phyloP scores from a whole-genome alignment of 1,140 invertebrate species.

The Zophobas atratus region DNA sequence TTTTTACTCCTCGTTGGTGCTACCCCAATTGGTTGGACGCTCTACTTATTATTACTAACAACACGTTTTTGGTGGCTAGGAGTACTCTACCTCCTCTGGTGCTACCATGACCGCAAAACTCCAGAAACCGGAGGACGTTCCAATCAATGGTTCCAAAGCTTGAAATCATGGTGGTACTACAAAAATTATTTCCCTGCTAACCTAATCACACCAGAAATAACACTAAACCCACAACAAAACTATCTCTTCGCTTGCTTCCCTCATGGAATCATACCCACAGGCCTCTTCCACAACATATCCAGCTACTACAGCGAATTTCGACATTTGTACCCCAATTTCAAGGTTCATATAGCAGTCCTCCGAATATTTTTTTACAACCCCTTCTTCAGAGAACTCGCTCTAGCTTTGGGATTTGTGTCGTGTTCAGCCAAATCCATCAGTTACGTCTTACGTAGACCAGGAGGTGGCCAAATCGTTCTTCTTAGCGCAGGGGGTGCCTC shows the following conservation, averaged over 20 bases:
- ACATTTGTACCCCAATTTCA: neutral
- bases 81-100: constrained; percentile 80
- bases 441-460: neutral
- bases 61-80: constrained; percentile 70
- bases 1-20: constrained; percentile 78
- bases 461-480: constrained; percentile 10
- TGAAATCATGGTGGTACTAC: constrained; percentile 24
- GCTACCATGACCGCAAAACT: constrained; percentile 61
- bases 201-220: neutral
- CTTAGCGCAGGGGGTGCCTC: neutral
- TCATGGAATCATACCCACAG: constrained; percentile 18
- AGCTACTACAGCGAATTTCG: constrained; percentile 1
- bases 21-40: constrained; percentile 69
- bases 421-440: constrained; percentile 1
- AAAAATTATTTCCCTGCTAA: constrained; percentile 30
- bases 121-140: constrained; percentile 19
- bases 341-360: neutral
- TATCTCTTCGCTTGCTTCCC: constrained; percentile 28
- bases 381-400: neutral
- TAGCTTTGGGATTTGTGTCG: neutral
- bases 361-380: constrained; percentile 4
- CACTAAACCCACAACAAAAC: constrained; percentile 7
- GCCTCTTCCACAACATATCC: neutral
- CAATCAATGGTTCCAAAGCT: neutral
- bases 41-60: constrained; percentile 71